Evolutionary conservation across 2,888 invertebrate genomes (phyloP).

Genomic region (Pimpla rufipes): DNA sequence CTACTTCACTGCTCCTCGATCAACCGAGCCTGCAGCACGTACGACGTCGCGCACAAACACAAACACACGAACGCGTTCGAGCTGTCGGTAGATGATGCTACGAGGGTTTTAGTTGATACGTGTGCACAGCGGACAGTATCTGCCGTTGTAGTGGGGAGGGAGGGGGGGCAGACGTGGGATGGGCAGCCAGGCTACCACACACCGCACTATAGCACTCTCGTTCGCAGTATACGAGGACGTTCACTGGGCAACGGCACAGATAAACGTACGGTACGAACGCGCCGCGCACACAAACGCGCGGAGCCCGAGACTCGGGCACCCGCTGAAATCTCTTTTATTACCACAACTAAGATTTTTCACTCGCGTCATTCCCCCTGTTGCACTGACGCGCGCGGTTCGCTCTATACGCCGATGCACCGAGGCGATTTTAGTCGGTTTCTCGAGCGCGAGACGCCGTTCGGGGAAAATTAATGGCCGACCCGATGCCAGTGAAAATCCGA

Average conservation of each 20-base stretch:
- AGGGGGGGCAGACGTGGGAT: slow-evolving; percentile 57
- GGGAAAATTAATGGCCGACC: too few relatives aligned
- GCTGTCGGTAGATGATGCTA: slow-evolving; percentile 58
- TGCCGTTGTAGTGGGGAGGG: slow-evolving; percentile 26
- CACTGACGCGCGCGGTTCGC: slow-evolving; percentile 8
- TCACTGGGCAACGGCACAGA: slow-evolving; percentile 61
- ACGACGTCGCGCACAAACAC: slow-evolving; percentile 21
- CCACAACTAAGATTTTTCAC: slow-evolving; percentile 46
- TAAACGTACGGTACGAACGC: slow-evolving; percentile 37
- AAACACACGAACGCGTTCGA: slow-evolving; percentile 44
- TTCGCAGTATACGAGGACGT: slow-evolving; percentile 59
- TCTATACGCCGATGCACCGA: not conserved
- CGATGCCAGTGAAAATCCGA: too few relatives aligned
- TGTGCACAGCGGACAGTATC: slow-evolving; percentile 32
- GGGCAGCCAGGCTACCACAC: slow-evolving; percentile 51
- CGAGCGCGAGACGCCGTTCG: too few relatives aligned
- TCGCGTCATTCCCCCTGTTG: slow-evolving; percentile 31
- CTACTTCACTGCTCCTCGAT: slow-evolving; percentile 56
- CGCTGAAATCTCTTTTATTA: slow-evolving; percentile 51
- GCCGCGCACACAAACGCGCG: slow-evolving; percentile 19
- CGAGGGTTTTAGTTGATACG: slow-evolving; percentile 47
- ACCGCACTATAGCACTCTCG: slow-evolving; percentile 52
- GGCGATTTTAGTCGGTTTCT: not conserved
- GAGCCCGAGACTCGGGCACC: not conserved
- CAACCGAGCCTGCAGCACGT: slow-evolving; percentile 61